Evolutionary conservation across 2,113 vertebrate species (phyloP), one percentile per base, ranked within the genome.

Genomic region (Lipophrys pholis): DNA sequence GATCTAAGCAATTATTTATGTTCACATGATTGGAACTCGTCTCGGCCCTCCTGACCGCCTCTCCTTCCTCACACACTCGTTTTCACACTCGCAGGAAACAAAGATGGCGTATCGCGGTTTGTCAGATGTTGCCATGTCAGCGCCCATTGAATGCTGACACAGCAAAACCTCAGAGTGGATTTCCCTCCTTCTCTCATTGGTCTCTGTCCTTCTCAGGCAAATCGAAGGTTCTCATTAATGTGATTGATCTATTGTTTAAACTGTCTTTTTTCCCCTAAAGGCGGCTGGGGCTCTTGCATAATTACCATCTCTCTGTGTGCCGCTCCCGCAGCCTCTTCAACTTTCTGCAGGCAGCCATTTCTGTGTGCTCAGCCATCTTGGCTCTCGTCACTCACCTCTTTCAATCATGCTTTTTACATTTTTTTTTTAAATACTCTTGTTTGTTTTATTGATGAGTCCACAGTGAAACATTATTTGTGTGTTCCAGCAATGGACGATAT

Each of bases 1-100:
- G 41, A 73, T 51, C n/a, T 36, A 21, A 59, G 51, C 11, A 54
- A 73, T 73, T 76, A 76, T 83, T 76, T 38, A 51, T 70, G 59
- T 41, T 14, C 45, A 8, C 45, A 30, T 54, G 50, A 59, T 9
- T 59, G 10, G 16, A 14, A 65, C 53, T 14, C 49, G 38, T 69
- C 11, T 7, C 12, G 21, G 21, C 42, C 15, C n/a, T 5, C 17
- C 21, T 36, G 16, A 35, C 45, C 2, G 10, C 7, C n/a, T 39
- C 40, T 21, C 21, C 36, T 16, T 36, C 15, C 46, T n/a, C n/a
- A n/a, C 35, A 36, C 41, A 40, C 8, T 17, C 63, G 52, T 8
- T 64, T 15, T 46, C 40, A 64, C 49, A 56, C 46, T 8, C 15
- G 38, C n/a, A 43, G 15, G 35, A 35, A 50, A n/a, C 46, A 39